A percentile compares a stretch with the other conserved stretches of the same genome.
phyloP scores from a whole-genome alignment of 1,140 invertebrate species.

The Reticulitermes speratus region DNA sequence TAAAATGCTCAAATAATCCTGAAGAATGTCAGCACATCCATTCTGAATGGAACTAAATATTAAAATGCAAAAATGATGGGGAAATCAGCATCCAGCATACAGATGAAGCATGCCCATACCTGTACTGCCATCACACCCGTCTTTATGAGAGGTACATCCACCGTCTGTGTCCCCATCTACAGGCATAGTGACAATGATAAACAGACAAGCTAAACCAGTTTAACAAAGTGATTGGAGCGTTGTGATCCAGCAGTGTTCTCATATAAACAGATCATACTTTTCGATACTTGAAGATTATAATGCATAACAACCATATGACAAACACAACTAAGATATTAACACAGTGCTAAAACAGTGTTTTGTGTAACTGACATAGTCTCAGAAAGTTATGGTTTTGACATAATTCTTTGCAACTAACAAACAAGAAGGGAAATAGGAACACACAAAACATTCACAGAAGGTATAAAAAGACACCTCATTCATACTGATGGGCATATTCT shows the following conservation, averaged over 20 bases:
- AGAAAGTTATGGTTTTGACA: no score
- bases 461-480: no score
- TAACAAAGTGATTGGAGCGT: neutral
- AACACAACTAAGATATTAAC: neutral
- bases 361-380: neutral
- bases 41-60: neutral
- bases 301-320: no score
- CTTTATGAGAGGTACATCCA: constrained; percentile 81
- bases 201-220: constrained; percentile 24
- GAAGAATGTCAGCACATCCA: constrained; percentile 10
- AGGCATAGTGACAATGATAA: constrained; percentile 35
- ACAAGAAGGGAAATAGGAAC: no score
- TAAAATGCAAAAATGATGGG: neutral
- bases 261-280: neutral
- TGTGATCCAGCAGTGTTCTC: neutral
- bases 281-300: neutral
- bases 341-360: neutral
- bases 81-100: constrained; percentile 2
- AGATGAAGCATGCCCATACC: constrained; percentile 52
- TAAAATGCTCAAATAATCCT: neutral
- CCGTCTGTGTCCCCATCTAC: constrained; percentile 65
- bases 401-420: no score
- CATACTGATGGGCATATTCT: no score
- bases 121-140: constrained; percentile 85
- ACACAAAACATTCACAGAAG: no score